Conservation (phyloP, 2,113 vertebrate genomes). For the Heloderma charlesbogerti region DNA sequence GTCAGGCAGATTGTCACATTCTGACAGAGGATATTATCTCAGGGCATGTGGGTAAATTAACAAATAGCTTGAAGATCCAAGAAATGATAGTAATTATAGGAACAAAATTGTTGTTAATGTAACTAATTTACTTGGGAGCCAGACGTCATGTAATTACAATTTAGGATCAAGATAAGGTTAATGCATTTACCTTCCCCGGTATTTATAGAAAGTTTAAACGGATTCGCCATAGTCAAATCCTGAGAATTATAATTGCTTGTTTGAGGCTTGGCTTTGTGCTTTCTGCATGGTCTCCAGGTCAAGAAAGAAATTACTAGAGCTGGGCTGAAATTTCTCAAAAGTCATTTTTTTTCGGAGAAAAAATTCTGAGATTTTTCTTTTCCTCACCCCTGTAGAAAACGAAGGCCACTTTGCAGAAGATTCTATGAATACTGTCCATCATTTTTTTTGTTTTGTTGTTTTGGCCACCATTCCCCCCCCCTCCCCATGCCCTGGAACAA, state of each 20-base stretch:
- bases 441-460: too few relatives aligned
- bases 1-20: accelerated
- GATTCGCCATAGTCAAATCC: background rate
- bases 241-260: accelerated
- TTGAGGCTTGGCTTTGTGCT: accelerated
- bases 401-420: too few relatives aligned
- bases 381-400: too few relatives aligned
- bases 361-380: too few relatives aligned
- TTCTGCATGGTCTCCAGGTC: accelerated
- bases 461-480: too few relatives aligned
- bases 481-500: too few relatives aligned
- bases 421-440: too few relatives aligned
- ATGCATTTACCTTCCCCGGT: constrained; percentile 58
- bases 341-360: too few relatives aligned
- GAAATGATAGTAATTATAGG: constrained; percentile 60
- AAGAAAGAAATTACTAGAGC: background rate
- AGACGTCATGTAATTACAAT: constrained; percentile 65
- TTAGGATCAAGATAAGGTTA: constrained; percentile 65
- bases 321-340: background rate
- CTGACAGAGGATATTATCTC: background rate
- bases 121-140: constrained; percentile 63
- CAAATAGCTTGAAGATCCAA: constrained; percentile 43
- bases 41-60: background rate
- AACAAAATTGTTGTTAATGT: constrained; percentile 69
- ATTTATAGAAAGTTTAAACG: constrained; percentile 35